phyloP scores from a whole-genome alignment of 2,113 vertebrate species.

The Tenebrosternarchus preto region DNA sequence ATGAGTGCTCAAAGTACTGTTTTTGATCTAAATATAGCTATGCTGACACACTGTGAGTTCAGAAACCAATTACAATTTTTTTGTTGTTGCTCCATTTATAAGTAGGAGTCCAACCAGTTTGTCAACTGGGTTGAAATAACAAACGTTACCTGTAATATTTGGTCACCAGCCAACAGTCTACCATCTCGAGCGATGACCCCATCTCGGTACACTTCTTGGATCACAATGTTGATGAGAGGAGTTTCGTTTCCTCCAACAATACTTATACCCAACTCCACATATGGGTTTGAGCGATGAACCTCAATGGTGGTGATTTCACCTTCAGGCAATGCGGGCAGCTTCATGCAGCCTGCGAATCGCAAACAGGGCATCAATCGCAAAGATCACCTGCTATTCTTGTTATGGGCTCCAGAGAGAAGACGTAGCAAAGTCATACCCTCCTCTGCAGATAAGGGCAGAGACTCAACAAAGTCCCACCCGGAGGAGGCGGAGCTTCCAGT shows the following conservation, averaged over 20 bases:
- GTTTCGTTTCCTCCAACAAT: conserved; percentile 97
- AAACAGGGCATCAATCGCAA: conserved; percentile 21
- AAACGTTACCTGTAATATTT: conserved; percentile 88
- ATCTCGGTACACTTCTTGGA: conserved; percentile 97
- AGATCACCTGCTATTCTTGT: not conserved
- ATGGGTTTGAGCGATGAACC: conserved; percentile 93
- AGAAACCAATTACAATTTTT: too few species aligned
- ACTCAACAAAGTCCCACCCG: conserved; percentile 78
- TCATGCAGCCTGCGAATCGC: conserved; percentile 72
- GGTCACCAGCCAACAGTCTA: conserved; percentile 94
- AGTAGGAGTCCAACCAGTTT: conserved; percentile 12
- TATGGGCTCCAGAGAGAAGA: not conserved
- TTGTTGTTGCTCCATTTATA: not conserved
- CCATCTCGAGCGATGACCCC: conserved; percentile 94
- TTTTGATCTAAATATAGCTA: conserved; percentile 21
- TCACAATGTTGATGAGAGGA: conserved; percentile 96
- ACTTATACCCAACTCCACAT: conserved; percentile 94
- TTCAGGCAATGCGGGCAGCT: conserved; percentile 90
- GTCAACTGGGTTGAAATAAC: not conserved
- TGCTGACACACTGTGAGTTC: not conserved
- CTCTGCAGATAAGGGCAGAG: conserved; percentile 67
- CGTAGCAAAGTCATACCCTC: conserved; percentile 61
- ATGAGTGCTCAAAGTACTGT: conserved; percentile 23
- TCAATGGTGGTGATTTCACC: conserved; percentile 97
- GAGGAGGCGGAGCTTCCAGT: conserved; percentile 69